Evolutionary conservation across 2,888 invertebrate genomes (phyloP), one percentile per base, ranked within the genome.

Genomic region (Napeogenes inachia): DNA sequence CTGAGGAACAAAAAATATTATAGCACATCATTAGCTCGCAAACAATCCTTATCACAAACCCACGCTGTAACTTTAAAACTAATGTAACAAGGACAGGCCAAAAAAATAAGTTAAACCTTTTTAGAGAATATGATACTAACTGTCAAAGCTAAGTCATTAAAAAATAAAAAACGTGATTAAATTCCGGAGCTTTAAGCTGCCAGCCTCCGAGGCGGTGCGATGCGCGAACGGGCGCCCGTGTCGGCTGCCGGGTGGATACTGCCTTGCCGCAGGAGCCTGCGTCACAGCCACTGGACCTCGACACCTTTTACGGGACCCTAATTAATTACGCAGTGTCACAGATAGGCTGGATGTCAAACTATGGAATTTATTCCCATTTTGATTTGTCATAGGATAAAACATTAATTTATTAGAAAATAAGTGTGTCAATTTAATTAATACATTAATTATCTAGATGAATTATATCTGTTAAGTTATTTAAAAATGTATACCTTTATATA

Each of bases 201-300:
- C 72, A 65, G 67, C 70, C 70, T 68, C 71, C 65, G 65, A 62
- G 67, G 65, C 68, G 70, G 66, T 59, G 62, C 61, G 62, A 60
- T 73, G 61, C 46, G 61, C 50, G 73, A 76, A 74, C 85, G 85
- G 69, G 79, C 75, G 75, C 72, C 75, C 82, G 68, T 75, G 69
- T 67, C 79, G 79, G 75, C 76, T 68, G 79, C 72, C 78, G 80
- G 79, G 78, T 80, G 80, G 80, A 78, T 78, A 87, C 87, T 87
- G 83, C 75, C 78, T 78, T 85, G 85, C 86, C 82, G 85, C 88
- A 85, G 87, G 85, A 87, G 85, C 80, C 85, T 88, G 87, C 89
- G 89, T 88, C 89, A 88, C 79, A 78, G 76, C 78, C 75, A 71
- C 79, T 81, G 86, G 84, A 85, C 84, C 85, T 79, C 81, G 82